Conservation (phyloP, 2,888 invertebrate genomes). For the Thalpophila matura region DNA sequence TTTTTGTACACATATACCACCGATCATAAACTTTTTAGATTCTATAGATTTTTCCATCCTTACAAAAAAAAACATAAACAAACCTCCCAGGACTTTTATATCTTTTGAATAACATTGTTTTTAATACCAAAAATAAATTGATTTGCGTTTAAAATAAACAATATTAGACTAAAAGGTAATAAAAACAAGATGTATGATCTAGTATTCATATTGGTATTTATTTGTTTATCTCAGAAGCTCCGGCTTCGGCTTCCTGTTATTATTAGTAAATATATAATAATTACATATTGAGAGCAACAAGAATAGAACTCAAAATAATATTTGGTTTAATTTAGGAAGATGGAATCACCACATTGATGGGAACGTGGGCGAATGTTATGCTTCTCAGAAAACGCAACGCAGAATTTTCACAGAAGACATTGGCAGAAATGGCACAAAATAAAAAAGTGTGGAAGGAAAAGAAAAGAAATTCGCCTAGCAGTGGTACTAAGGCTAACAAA, state of each 20-base stretch:
- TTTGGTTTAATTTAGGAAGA: slow-evolving; percentile 37
- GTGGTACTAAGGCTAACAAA: no score
- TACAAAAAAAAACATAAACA: slow-evolving; percentile 1
- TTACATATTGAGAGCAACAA: slow-evolving; percentile 10
- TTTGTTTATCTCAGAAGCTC: slow-evolving; percentile 31
- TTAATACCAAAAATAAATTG: slow-evolving; percentile 11
- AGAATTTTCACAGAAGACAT: no score
- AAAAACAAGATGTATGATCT: slow-evolving; percentile 25
- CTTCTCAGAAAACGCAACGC: not conserved
- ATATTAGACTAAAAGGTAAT: slow-evolving; percentile 21
- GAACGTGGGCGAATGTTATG: slow-evolving; percentile 37
- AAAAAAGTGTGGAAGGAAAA: no score
- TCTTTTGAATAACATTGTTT: slow-evolving; percentile 2
- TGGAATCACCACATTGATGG: slow-evolving; percentile 14
- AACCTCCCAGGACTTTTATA: not conserved
- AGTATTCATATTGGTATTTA: slow-evolving; percentile 20
- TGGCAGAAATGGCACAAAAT: no score
- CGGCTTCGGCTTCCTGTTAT: slow-evolving; percentile 37
- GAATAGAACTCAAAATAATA: slow-evolving; percentile 38
- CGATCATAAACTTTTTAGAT: not conserved
- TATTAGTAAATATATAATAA: slow-evolving; percentile 12
- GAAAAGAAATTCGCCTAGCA: no score
- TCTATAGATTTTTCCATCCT: not conserved
- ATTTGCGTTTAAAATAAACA: slow-evolving; percentile 16
- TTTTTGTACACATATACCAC: no score